Evolutionary conservation across 64 coral and sea anemone genomes (phyloP).

Genomic region (Porites australiensis): DNA sequence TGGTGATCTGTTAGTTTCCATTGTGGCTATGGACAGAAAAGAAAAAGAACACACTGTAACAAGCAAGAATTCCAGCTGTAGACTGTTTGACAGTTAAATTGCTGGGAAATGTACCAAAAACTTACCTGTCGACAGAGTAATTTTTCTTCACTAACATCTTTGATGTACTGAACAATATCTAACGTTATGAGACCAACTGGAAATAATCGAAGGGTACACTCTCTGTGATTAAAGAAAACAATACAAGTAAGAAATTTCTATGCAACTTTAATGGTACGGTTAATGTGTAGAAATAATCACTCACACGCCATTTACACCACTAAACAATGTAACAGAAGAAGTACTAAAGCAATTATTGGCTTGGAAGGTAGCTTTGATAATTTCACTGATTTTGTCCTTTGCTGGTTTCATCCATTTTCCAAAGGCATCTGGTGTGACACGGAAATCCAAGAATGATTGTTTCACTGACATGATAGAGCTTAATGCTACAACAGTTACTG

Average conservation of each 20-base stretch:
- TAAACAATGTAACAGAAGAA: not conserved
- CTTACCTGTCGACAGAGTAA: not conserved
- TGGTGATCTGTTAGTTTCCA: no score
- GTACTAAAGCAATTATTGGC: constrained; percentile 22
- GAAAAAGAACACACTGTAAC: no score
- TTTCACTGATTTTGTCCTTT: constrained; percentile 30
- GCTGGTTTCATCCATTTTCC: constrained; percentile 18
- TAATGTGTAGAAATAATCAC: not conserved
- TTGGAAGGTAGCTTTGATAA: constrained; percentile 23
- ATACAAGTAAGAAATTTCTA: no score
- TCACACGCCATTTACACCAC: constrained; percentile 21
- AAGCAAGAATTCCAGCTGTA: no score
- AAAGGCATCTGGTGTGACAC: constrained; percentile 54
- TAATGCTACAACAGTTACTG: not conserved
- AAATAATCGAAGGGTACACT: constrained; percentile 51
- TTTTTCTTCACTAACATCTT: not conserved
- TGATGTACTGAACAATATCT: constrained; percentile 59
- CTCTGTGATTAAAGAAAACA: not conserved
- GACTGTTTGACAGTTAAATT: no score
- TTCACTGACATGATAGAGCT: constrained; percentile 64
- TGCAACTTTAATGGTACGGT: not conserved
- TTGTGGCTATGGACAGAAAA: no score
- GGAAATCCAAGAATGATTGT: constrained; percentile 68
- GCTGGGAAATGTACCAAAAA: not conserved
- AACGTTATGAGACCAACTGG: constrained; percentile 43